Base-by-base conservation (phyloP, 2,888 invertebrate genomes). In the Chesias legatella region DNA sequence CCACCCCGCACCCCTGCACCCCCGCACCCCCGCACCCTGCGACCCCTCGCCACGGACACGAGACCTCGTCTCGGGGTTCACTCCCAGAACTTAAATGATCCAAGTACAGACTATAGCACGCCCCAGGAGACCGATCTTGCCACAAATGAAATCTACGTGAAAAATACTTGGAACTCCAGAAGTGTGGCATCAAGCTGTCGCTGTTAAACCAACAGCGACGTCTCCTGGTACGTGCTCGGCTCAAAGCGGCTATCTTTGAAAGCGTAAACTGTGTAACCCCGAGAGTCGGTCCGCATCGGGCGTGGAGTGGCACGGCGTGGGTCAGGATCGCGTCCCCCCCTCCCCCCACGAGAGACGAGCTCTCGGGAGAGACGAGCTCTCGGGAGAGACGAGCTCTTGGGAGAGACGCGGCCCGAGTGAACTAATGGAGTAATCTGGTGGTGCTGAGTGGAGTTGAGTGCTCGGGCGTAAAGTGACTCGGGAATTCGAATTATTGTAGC, bases 381-480 rank as follows among this genome's bases (percentile, higher is more conserved):
- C 27, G 28, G 8, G 30, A 20, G 13, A 30, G 22, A 10, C 22
- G 7, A 17, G 13, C 8, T 10, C 27, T 28, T 22, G 28, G 8
- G 22, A 13, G 41, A 32, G 27, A 23, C 41, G 38, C 33, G 47
- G 10, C 13, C 43, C 26, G 33, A 27, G 33, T 36, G 42, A 32
- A 34, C 36, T 44, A 44, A 35, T 42, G 37, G 40, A 37, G 34
- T 39, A 30, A 31, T 43, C 36, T 43, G 42, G 49, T 58, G 65
- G 72, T 71, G 73, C 71, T 68, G 62, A 62, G 73, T 71, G 74
- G 73, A 69, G 63, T 63, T 60, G 63, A 69, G 77, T 73, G 76
- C 75, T 70, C 69, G 75, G 78, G 71, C 73, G 68, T 63, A 56
- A 71, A 67, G 73, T 73, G 73, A 73, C 69, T 68, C 63, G 70